phyloP scores from a whole-genome alignment of 2,888 invertebrate genomes.

The Leptopilina syphax region DNA sequence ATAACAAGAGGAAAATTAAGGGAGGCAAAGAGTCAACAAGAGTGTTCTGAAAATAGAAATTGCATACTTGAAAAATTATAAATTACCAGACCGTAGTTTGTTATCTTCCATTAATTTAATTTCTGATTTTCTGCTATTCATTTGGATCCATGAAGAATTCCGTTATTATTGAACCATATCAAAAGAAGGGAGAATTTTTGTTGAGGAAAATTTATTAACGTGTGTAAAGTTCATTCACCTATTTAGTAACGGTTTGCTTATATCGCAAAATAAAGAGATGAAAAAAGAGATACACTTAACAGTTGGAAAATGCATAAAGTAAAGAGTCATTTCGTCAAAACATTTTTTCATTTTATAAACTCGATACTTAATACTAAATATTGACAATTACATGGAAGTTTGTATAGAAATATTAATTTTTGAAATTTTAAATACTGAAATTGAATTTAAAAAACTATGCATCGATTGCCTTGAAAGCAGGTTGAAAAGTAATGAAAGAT shows the following conservation, averaged over 20 bases:
- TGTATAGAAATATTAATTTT: no score
- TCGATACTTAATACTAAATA: no score
- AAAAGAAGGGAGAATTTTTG: constrained; percentile 17
- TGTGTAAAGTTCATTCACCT: constrained; percentile 26
- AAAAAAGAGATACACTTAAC: background rate
- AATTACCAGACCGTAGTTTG: background rate
- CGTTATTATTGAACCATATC: constrained; percentile 33
- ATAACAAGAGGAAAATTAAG: background rate
- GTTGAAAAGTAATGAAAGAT: background rate
- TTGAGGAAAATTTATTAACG: constrained; percentile 17
- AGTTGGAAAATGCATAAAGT: constrained; percentile 2
- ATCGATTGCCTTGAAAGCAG: background rate
- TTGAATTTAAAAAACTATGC: background rate
- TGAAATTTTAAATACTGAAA: no score
- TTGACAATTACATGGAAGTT: no score
- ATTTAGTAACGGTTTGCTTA: constrained; percentile 22
- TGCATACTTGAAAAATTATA: background rate
- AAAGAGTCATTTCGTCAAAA: background rate
- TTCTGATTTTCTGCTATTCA: constrained; percentile 10
- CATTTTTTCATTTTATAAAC: no score
- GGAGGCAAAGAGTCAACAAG: background rate
- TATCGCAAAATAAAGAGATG: background rate
- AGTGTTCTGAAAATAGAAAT: constrained; percentile 3
- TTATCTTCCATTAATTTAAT: background rate
- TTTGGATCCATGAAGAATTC: constrained; percentile 14